phyloP scores from a whole-genome alignment of 2,888 invertebrate species.

The Dolomedes plantarius region DNA sequence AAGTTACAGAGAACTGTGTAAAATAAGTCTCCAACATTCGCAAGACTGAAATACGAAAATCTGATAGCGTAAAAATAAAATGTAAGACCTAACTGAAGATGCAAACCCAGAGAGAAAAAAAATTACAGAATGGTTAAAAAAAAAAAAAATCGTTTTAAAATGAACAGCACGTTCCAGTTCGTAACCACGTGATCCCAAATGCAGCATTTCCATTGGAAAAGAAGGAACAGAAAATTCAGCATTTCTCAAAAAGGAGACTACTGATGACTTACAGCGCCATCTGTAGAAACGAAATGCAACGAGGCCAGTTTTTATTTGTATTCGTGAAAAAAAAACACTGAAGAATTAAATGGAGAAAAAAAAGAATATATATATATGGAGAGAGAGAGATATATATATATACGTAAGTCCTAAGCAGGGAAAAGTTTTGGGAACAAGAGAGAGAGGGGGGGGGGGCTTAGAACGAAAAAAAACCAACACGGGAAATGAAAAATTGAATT shows the following conservation, averaged over 20 bases:
- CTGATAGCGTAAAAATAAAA: no score
- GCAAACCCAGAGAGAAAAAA: no score
- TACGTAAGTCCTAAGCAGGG: neutral
- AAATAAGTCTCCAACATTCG: no score
- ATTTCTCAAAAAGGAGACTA: neutral
- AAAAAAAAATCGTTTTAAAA: no score
- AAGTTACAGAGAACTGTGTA: no score
- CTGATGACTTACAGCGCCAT: neutral
- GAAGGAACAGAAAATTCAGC: neutral
- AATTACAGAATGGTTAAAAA: no score
- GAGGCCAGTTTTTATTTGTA: no score
- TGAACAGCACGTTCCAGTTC: neutral
- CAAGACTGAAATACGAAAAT: no score
- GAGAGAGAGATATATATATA: no score
- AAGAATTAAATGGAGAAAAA: neutral
- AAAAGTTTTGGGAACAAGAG: neutral
- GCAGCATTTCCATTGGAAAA: neutral
- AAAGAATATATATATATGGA: neutral
- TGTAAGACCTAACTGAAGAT: no score
- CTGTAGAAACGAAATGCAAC: neutral
- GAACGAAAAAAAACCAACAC: slow-evolving; percentile 26
- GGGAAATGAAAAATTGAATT: slow-evolving; percentile 57
- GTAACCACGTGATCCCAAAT: neutral
- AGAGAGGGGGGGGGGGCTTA: no score
- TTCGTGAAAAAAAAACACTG: neutral